Evolutionary conservation across 2,113 vertebrate genomes (phyloP), one percentile per base, ranked within the genome.

Genomic region (Myxocyprinus asiaticus): DNA sequence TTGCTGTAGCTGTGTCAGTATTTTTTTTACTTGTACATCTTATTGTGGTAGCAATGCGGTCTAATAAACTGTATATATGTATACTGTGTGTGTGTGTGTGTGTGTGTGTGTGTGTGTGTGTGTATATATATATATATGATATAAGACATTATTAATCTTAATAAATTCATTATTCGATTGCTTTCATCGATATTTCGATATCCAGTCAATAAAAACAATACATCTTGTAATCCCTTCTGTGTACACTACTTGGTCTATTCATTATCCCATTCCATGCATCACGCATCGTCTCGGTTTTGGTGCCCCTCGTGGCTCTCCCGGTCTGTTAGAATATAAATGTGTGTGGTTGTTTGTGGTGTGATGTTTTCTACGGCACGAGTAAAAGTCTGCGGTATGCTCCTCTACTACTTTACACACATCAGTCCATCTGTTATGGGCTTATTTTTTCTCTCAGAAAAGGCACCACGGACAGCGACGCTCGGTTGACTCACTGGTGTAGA

Each of bases 281-380:
- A 9, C n/a, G 47, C 15, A 63, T 63, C 58, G 17, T 63, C 58
- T 74, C 45, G 58, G 44, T 63, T 74, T 63, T 58, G 59, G 70
- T 59, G 79, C 64, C 71, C 59, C 80, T 74, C 80, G 85, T 85
- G 86, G 78, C 58, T 86, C 42, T 85, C 78, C 61, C 79, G 67
- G 82, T 85, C 84, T 86, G 86, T 86, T 79, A 75, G 80, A 56
- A 79, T 81, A 64, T 76, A 82, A 70, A 76, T 83, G 89, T 72
- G 90, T 91, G 87, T 90, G 88, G 87, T 87, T 86, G 85, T 83
- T 58, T 4, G 83, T 78, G 82, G 82, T 74, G 64, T 62, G n/a
- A 62, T 65, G 79, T 68, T 64, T 50, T 80, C 65, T 17, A 77
- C 42, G 63, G 15, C 50, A 42, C 50, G 66, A 81, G 43, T 22